Evolutionary conservation across 2,888 invertebrate species (phyloP).

Genomic region (Hedychridium roseum): DNA sequence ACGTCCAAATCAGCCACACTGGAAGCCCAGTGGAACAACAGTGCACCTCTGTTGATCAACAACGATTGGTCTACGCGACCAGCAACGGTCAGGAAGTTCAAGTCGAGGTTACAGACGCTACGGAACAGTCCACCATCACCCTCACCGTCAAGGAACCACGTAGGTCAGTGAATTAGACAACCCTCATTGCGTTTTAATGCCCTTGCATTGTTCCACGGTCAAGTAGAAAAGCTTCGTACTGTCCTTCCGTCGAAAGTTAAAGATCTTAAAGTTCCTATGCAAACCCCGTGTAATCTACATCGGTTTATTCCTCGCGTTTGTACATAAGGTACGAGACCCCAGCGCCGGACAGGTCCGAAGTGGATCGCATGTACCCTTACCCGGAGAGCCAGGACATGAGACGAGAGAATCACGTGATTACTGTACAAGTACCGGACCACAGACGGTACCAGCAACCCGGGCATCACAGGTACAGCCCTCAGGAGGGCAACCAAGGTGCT

Average conservation of each 20-base stretch:
- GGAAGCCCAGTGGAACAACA: conserved; percentile 45
- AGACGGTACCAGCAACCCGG: conserved; percentile 34
- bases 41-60: conserved; percentile 37
- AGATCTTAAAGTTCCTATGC: too few relatives aligned
- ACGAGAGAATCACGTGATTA: conserved; percentile 45
- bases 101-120: conserved; percentile 44
- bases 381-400: conserved; percentile 46
- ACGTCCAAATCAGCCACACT: conserved; percentile 46
- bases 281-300: too few relatives aligned
- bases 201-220: too few relatives aligned
- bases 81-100: conserved; percentile 48
- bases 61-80: conserved; percentile 51
- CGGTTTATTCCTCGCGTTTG: neutral
- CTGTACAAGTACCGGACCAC: conserved; percentile 42
- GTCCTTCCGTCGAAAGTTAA: too few relatives aligned
- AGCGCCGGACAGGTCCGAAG: conserved; percentile 49
- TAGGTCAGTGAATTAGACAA: conserved; percentile 63
- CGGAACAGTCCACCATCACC: conserved; percentile 61
- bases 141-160: conserved; percentile 58
- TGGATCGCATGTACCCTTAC: conserved; percentile 49
- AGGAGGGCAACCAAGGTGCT: conserved; percentile 32
- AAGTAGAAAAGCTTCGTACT: too few relatives aligned
- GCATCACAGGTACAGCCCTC: conserved; percentile 53
- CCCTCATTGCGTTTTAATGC: too few relatives aligned
- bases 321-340: conserved; percentile 56